Evolutionary conservation across 2,797 vertebrate species (phyloP).

Genomic region (Chiloscyllium punctatum): DNA sequence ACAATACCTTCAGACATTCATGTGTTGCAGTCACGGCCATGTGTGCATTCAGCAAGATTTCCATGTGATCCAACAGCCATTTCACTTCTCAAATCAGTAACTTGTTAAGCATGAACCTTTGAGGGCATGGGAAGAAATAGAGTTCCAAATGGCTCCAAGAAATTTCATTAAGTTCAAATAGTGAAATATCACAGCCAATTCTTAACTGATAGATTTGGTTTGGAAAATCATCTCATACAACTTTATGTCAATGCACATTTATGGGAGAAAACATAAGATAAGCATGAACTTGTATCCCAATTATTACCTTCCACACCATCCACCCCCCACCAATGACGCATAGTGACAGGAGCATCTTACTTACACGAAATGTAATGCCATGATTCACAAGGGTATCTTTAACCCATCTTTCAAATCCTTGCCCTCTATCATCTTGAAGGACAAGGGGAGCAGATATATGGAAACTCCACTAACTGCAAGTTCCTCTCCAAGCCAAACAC

Average conservation of each 20-base stretch:
- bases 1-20: not conserved
- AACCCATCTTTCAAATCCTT: no score
- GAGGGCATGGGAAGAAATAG: not conserved
- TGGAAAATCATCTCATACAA: not conserved
- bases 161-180: not conserved
- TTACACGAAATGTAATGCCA: no score
- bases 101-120: not conserved
- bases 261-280: not conserved
- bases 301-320: no score
- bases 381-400: no score
- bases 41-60: not conserved
- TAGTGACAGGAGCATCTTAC: no score
- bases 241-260: not conserved
- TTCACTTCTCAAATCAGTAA: not conserved
- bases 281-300: no score
- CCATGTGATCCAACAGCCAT: not conserved
- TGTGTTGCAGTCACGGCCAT: not conserved
- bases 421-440: no score
- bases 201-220: not conserved
- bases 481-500: no score
- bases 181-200: not conserved
- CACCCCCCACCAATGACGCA: no score
- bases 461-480: no score
- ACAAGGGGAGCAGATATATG: no score
- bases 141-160: not conserved